Conservation (phyloP, 2,797 vertebrate species). For the Sebastes kiyomatsui region DNA sequence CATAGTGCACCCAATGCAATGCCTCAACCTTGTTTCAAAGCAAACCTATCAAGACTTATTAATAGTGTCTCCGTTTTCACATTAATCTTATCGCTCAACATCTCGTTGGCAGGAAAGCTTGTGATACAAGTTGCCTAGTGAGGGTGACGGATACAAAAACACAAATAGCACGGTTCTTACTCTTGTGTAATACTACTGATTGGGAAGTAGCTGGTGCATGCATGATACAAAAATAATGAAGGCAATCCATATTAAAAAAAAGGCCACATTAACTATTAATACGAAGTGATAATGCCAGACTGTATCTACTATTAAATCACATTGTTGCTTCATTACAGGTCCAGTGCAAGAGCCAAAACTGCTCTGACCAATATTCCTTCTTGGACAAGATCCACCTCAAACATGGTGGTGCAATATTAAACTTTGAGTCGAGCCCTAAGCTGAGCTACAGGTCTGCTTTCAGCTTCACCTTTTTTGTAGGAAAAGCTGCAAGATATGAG, state of each 20-base stretch:
- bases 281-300: background rate
- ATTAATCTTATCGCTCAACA: background rate
- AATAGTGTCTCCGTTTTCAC: background rate
- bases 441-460: background rate
- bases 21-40: background rate
- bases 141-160: background rate
- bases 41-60: background rate
- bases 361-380: background rate
- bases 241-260: background rate
- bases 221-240: background rate
- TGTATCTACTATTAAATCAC: background rate
- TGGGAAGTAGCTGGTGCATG: background rate
- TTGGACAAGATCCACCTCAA: background rate
- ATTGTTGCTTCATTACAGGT: background rate
- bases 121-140: background rate
- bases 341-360: background rate
- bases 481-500: background rate
- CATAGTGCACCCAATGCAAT: background rate
- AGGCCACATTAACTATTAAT: background rate
- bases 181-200: conserved; percentile 7
- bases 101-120: background rate
- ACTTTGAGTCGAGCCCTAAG: background rate
- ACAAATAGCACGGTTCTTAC: background rate
- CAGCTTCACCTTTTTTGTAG: too few species aligned
- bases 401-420: background rate